Conservation (phyloP, 2,888 invertebrate species). For the Erebia ligea region DNA sequence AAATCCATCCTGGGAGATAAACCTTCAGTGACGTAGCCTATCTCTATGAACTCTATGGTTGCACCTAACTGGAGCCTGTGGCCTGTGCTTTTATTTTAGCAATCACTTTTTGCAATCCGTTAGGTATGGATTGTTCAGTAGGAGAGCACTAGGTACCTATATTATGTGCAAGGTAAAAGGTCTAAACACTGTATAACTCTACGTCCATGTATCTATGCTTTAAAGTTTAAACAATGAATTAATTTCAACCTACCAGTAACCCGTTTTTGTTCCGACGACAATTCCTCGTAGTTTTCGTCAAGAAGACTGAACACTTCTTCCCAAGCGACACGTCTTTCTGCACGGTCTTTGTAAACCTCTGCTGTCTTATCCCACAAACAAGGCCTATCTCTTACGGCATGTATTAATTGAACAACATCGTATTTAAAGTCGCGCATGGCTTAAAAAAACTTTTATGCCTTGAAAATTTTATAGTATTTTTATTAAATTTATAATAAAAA, state of each 20-base stretch:
- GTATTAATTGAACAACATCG: constrained; percentile 60
- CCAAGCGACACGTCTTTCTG: constrained; percentile 69
- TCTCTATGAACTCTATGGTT: no score
- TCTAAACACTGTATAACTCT: no score
- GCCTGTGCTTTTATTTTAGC: no score
- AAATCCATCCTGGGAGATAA: no score
- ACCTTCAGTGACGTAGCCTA: no score
- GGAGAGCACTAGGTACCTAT: no score
- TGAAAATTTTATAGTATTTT: constrained; percentile 17
- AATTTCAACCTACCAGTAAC: constrained; percentile 54
- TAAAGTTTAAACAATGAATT: no score
- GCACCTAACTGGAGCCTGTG: no score
- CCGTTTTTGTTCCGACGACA: constrained; percentile 62
- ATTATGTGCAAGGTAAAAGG: no score
- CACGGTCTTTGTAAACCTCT: constrained; percentile 70
- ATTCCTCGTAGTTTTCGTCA: constrained; percentile 62
- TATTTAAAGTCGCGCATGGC: constrained; percentile 71
- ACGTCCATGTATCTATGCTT: no score
- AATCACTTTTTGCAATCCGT: no score
- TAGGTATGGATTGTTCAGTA: no score
- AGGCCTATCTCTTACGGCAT: constrained; percentile 59
- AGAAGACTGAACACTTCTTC: constrained; percentile 65
- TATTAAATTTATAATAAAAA: constrained; percentile 11
- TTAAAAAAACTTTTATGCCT: not conserved
- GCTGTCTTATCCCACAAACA: constrained; percentile 73